Evolutionary conservation across 2,113 vertebrate species (phyloP), one percentile per base, ranked within the genome.

Genomic region (Dicrurus megarhynchus): DNA sequence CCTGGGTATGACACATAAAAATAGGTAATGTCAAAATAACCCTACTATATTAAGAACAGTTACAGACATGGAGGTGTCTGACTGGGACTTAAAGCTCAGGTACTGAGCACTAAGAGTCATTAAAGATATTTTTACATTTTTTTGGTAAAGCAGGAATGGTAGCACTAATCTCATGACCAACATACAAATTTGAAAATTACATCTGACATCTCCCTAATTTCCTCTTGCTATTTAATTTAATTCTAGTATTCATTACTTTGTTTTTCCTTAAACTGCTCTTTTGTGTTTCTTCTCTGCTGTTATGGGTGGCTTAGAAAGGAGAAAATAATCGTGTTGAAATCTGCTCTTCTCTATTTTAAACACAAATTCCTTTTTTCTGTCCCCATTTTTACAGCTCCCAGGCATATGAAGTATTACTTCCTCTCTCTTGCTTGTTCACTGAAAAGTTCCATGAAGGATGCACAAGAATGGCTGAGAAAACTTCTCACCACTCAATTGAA

Each of bases 21-120:
- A 90, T 57, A 75, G 69, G 53, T 61, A 77, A 81, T 73, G 69
- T 93, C 90, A 90, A 89, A 96, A 94, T 64, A 92, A 90, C 32
- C 59, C 44, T 56, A 30, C 82, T 88, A 56, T 60, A 74, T 78
- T 92, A 90, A 70, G 73, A 87, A 68, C 49, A 90, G 56, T 81
- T 81, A 81, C 1, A 71, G 73, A 53, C n/a, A 16, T 75, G 79
- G 46, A 88, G 59, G 75, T 67, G 35, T 46, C 84, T 96, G 89
- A 39, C 68, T 67, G 55, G 39, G 35, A 57, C 75, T 64, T 55
- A 47, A 76, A 88, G 63, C 47, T 92, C 52, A 81, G 71, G 59
- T 88, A 68, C 42, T 70, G 64, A 93, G 71, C 16, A 18, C 17
- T 52, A 64, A 69, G 24, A 73, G 52, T 75, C 63, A 87, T 60